A percentile compares a stretch with the other conserved stretches of the same genome.
Conservation (phyloP, 2,113 vertebrate genomes). For the Notarius lentiginosus region DNA sequence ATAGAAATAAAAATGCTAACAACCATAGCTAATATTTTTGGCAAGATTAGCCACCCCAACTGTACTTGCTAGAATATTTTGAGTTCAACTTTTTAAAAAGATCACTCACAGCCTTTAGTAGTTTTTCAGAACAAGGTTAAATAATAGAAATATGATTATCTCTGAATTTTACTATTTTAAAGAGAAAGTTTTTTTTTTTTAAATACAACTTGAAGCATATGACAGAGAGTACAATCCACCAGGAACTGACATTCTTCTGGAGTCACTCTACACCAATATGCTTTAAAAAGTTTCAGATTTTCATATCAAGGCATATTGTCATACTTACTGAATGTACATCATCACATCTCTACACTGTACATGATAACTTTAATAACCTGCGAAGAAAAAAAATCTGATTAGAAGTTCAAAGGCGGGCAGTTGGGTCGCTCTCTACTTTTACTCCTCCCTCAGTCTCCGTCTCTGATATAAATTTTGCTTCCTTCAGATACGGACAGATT, state of each 20-base stretch:
- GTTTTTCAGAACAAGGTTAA: background rate
- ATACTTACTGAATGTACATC: background rate
- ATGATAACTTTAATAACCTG: background rate
- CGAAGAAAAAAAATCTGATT: background rate
- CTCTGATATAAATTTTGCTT: slow-evolving; percentile 26
- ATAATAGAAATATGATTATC: background rate
- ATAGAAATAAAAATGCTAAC: background rate
- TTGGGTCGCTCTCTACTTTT: background rate
- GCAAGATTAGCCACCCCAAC: background rate
- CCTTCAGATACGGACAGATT: background rate
- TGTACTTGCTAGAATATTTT: no score
- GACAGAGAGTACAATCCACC: background rate
- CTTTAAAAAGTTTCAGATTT: background rate
- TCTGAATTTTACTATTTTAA: background rate
- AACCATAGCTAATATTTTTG: background rate
- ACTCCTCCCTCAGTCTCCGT: background rate
- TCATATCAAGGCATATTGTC: background rate
- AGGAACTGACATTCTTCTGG: background rate
- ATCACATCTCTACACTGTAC: background rate
- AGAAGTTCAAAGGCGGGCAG: background rate
- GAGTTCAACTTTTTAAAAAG: background rate
- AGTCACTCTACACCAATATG: background rate
- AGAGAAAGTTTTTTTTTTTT: background rate
- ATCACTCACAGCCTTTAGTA: background rate
- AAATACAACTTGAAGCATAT: background rate